These are phyloP conservation scores for Petrocephalus schoutedeni DNA, from an alignment of 2,797 vertebrate genomes.

Conservation along the genomic window DNA sequence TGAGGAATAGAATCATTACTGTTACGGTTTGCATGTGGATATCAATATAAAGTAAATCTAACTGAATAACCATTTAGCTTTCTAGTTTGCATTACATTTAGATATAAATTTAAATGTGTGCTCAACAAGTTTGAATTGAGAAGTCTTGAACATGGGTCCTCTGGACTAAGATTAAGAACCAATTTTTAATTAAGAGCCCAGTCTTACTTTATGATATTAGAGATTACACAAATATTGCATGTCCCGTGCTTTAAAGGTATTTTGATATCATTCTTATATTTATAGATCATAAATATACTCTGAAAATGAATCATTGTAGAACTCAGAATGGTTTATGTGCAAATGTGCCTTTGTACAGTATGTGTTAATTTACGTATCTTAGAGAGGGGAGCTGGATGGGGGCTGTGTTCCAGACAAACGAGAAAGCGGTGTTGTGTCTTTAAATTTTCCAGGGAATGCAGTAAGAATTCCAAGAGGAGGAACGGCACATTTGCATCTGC, in stretches of 20 bases:
- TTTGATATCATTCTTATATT: background rate
- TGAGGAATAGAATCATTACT: background rate
- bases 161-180: background rate
- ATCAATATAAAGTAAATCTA: background rate
- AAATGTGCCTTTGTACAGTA: background rate
- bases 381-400: background rate
- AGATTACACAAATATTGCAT: background rate
- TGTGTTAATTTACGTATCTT: background rate
- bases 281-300: background rate
- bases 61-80: background rate
- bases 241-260: background rate
- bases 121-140: background rate
- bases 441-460: constrained; percentile 15
- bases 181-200: background rate
- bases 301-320: background rate
- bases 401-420: background rate
- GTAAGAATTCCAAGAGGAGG: constrained; percentile 1
- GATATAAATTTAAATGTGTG: background rate
- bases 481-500: background rate
- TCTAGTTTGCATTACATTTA: background rate
- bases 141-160: background rate
- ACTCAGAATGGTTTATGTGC: background rate
- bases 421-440: background rate
- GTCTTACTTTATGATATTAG: background rate
- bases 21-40: background rate